These are phyloP conservation scores for Cyanoramphus novaezelandiae DNA, from an alignment of 2,113 vertebrate genomes.

Conservation along the genomic window DNA sequence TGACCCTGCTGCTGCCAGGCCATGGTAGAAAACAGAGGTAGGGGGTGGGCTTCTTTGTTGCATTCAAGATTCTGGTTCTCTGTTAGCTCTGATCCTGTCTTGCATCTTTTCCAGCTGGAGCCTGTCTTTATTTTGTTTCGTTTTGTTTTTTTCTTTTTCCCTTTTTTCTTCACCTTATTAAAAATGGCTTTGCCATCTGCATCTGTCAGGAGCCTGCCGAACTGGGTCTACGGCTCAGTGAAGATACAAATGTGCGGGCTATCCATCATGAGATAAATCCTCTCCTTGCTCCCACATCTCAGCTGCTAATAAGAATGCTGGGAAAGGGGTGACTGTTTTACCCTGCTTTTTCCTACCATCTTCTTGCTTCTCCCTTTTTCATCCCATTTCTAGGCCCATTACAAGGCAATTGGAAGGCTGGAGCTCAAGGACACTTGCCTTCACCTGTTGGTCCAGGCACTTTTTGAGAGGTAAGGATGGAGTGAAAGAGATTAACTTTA, in stretches of 20 bases:
- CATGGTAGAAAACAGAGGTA: not conserved
- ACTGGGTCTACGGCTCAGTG: constrained; percentile 58
- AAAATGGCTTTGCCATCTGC: constrained; percentile 73
- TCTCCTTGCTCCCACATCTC: not conserved
- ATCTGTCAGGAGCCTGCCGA: constrained; percentile 67
- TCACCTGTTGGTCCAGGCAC: not conserved
- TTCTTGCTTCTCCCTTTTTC: not conserved
- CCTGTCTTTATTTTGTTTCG: not conserved
- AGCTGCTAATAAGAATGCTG: not conserved
- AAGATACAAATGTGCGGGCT: constrained; percentile 62
- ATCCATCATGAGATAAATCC: constrained; percentile 13
- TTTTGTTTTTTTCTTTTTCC: not conserved
- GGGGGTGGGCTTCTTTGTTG: not conserved
- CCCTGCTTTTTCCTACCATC: not conserved
- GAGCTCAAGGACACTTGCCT: not conserved
- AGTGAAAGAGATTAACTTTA: not conserved
- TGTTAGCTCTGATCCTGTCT: not conserved
- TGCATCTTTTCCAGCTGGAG: constrained; percentile 30
- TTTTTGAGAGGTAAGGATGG: not conserved
- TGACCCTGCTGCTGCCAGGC: not conserved
- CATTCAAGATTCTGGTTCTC: not conserved
- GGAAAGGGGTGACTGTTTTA: not conserved
- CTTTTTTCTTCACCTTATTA: constrained; percentile 48
- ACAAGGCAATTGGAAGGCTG: not conserved
- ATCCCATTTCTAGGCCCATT: not conserved